Evolutionary conservation across 2,888 invertebrate genomes (phyloP).

Genomic region (Archaeoteleia sp.): DNA sequence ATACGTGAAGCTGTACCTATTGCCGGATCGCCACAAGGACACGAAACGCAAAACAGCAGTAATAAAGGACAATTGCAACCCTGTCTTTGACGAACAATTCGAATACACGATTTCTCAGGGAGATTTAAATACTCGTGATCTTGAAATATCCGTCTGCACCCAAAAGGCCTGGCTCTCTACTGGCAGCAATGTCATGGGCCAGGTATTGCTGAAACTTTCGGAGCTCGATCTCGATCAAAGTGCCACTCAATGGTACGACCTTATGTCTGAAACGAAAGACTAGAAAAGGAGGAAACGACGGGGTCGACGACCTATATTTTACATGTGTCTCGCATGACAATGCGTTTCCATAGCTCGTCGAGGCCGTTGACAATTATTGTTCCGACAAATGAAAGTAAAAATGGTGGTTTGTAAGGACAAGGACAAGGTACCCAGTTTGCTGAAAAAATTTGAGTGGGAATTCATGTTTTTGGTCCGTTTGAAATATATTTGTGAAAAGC

Average conservation of each 20-base stretch:
- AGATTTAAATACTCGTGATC: slow-evolving; percentile 84
- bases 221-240: slow-evolving; percentile 82
- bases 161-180: slow-evolving; percentile 88
- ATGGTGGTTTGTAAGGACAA: no score
- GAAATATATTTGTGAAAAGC: no score
- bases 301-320: slow-evolving; percentile 53
- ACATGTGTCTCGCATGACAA: slow-evolving; percentile 43
- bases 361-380: no score
- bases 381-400: no score
- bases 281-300: slow-evolving; percentile 60
- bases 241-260: slow-evolving; percentile 84
- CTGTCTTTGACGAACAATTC: slow-evolving; percentile 92
- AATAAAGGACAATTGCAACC: slow-evolving; percentile 92
- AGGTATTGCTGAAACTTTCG: slow-evolving; percentile 82
- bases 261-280: slow-evolving; percentile 78
- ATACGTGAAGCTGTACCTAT: slow-evolving; percentile 90
- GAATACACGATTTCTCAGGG: slow-evolving; percentile 90
- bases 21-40: slow-evolving; percentile 90
- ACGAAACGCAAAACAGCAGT: slow-evolving; percentile 91
- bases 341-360: no score
- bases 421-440: no score
- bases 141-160: slow-evolving; percentile 92
- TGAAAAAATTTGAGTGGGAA: no score
- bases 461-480: no score
- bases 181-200: slow-evolving; percentile 89